phyloP scores from a whole-genome alignment of 2,113 vertebrate species.

The Megaleporinus macrocephalus region DNA sequence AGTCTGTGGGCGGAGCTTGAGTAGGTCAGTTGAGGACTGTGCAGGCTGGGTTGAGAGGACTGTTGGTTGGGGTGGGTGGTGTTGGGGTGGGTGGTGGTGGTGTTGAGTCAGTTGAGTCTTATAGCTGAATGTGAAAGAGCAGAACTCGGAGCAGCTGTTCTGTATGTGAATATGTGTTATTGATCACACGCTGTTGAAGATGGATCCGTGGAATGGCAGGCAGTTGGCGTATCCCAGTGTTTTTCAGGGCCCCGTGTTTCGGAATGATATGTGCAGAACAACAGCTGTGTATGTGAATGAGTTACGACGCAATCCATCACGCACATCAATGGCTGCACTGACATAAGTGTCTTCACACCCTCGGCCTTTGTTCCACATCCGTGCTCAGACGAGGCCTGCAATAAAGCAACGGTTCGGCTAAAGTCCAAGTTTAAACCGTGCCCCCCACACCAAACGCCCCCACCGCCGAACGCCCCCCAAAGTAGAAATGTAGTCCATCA shows the following conservation, averaged over 20 bases:
- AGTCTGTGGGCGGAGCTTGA: too few species aligned
- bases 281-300: conserved; percentile 42
- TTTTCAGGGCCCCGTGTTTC: conserved; percentile 24
- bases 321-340: conserved; percentile 13
- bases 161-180: background rate
- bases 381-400: background rate
- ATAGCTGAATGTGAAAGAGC: background rate
- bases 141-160: background rate
- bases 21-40: too few species aligned
- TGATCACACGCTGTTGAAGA: background rate
- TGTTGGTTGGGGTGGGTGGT: too few species aligned
- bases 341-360: conserved; percentile 32
- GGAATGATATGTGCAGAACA: conserved; percentile 5
- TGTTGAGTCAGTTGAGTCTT: background rate
- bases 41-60: too few species aligned
- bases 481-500: too few species aligned
- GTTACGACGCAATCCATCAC: conserved; percentile 48
- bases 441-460: too few species aligned
- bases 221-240: background rate
- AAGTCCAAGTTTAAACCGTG: background rate
- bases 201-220: background rate
- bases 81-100: too few species aligned
- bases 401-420: background rate
- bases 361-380: conserved; percentile 1
- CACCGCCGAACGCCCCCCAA: too few species aligned